These are phyloP conservation scores for Struthio camelus DNA, from an alignment of 2,113 vertebrate genomes.

Conservation along the genomic window DNA sequence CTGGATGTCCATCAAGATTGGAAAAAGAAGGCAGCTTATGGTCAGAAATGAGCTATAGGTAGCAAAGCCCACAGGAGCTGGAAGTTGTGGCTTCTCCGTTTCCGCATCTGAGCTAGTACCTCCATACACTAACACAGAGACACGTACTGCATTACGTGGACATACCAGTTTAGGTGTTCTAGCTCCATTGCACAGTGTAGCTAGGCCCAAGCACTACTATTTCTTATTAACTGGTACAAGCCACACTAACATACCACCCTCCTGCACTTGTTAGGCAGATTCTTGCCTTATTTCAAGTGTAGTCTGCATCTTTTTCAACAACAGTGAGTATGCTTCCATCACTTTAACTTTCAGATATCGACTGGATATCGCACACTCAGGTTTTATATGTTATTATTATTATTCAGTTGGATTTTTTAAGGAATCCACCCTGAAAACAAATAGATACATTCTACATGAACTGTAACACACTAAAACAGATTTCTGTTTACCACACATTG, in stretches of 20 bases:
- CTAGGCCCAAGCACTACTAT: background rate
- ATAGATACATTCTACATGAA: background rate
- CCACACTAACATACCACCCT: background rate
- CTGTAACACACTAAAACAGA: background rate
- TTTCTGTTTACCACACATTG: background rate
- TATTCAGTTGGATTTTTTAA: background rate
- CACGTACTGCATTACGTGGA: rapidly evolving
- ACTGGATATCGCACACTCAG: rapidly evolving
- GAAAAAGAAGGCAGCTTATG: background rate
- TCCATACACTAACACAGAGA: rapidly evolving
- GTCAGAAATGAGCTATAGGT: background rate
- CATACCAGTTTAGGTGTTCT: background rate
- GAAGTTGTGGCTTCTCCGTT: background rate
- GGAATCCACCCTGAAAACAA: background rate
- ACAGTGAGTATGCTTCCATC: background rate
- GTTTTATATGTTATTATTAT: background rate
- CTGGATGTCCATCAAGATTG: background rate
- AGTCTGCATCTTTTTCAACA: background rate
- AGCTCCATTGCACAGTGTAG: background rate
- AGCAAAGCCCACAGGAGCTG: background rate
- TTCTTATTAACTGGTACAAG: background rate
- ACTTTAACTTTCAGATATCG: background rate
- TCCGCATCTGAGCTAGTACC: rapidly evolving
- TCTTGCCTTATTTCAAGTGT: background rate
- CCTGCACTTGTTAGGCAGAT: background rate